These are phyloP conservation scores for Oscarella lobularis DNA, from an alignment of 37 sponge, comb jelly and placozoan genomes.

Conservation along the genomic window DNA sequence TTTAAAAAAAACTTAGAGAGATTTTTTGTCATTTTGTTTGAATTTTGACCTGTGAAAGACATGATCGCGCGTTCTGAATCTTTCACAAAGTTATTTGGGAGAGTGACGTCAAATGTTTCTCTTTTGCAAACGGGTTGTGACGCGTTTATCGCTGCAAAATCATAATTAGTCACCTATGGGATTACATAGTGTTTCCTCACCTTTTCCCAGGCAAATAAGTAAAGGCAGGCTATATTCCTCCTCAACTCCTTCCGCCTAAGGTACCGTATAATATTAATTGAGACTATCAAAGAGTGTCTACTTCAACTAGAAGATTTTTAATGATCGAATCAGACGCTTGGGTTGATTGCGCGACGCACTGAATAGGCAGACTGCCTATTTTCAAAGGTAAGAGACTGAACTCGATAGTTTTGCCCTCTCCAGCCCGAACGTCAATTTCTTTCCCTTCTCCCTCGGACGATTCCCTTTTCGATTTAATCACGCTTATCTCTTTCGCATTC, in stretches of 20 bases:
- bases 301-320: not conserved
- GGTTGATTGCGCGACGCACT: not conserved
- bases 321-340: not conserved
- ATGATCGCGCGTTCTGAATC: not conserved
- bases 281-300: too few relatives aligned
- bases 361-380: not conserved
- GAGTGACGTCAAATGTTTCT: not conserved
- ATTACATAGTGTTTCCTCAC: too few relatives aligned
- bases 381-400: not conserved
- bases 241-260: not conserved
- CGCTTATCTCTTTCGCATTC: too few relatives aligned
- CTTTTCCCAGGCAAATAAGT: not conserved
- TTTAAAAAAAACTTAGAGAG: too few relatives aligned
- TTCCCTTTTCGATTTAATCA: not conserved
- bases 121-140: too few relatives aligned
- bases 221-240: not conserved
- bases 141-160: too few relatives aligned
- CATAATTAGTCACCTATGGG: too few relatives aligned
- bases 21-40: too few relatives aligned
- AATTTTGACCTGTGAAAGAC: not conserved
- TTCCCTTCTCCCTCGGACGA: not conserved
- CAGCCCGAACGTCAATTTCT: not conserved
- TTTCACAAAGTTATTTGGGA: not conserved
- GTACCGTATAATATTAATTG: too few relatives aligned
- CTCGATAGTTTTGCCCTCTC: not conserved